Conservation (phyloP, 2,888 invertebrate species). For the Eupithecia centaureata region DNA sequence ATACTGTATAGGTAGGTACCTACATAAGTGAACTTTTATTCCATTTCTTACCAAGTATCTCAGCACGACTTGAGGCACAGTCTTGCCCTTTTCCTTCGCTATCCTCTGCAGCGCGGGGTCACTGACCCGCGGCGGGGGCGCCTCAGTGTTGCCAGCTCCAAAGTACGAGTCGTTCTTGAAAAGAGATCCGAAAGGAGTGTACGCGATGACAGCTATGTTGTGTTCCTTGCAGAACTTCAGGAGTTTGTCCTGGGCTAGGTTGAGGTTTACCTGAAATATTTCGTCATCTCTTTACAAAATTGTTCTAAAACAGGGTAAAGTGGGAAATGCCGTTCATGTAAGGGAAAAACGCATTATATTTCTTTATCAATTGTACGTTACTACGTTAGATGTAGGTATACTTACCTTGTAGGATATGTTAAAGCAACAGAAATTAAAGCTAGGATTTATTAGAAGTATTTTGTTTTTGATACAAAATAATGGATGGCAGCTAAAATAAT, state of each 20-base stretch:
- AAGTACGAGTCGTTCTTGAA: conserved; percentile 50
- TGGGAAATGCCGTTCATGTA: too few relatives aligned
- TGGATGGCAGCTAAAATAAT: too few relatives aligned
- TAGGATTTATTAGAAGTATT: too few relatives aligned
- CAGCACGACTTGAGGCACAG: conserved; percentile 84
- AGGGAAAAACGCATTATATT: too few relatives aligned
- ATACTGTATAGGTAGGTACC: too few relatives aligned
- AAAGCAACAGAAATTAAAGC: too few relatives aligned
- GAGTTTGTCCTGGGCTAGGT: conserved; percentile 85
- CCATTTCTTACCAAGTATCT: conserved; percentile 84
- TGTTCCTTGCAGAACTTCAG: conserved; percentile 84
- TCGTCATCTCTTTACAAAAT: too few relatives aligned
- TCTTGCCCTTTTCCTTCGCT: conserved; percentile 84
- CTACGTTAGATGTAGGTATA: too few relatives aligned
- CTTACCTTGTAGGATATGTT: too few relatives aligned
- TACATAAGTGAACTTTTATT: background rate
- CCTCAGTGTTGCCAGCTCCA: conserved; percentile 47
- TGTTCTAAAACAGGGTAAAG: too few relatives aligned
- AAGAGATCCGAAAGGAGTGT: conserved; percentile 85
- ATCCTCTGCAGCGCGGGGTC: conserved; percentile 79
- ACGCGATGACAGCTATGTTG: conserved; percentile 86
- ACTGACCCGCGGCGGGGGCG: conserved; percentile 64
- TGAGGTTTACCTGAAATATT: conserved; percentile 81
- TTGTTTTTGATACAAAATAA: too few relatives aligned
- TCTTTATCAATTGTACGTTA: too few relatives aligned